phyloP scores from a whole-genome alignment of 2,888 invertebrate genomes.

The Carabus problematicus region DNA sequence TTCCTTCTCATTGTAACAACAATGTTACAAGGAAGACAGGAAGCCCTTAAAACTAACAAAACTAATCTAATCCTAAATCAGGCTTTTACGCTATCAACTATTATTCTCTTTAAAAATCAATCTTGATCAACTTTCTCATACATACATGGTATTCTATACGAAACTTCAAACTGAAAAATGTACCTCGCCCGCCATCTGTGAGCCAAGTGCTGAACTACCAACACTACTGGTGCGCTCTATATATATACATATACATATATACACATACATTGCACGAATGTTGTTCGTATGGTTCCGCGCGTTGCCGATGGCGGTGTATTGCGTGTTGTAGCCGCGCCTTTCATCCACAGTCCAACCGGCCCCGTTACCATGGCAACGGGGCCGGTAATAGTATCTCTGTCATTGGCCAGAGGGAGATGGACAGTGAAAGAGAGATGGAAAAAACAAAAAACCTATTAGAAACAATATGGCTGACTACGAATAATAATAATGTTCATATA shows the following conservation, averaged over 20 bases:
- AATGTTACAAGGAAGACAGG: too few relatives aligned
- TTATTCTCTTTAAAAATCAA: too few relatives aligned
- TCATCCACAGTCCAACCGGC: conserved; percentile 51
- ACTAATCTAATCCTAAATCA: too few relatives aligned
- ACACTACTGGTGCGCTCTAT: conserved; percentile 1
- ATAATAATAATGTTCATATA: conserved; percentile 12
- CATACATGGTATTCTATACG: too few relatives aligned
- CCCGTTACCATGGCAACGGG: conserved; percentile 55
- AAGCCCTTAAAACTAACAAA: too few relatives aligned
- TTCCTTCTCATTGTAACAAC: too few relatives aligned
- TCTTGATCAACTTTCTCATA: too few relatives aligned
- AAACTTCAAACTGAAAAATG: too few relatives aligned
- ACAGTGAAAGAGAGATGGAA: conserved; percentile 14
- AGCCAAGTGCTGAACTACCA: conserved; percentile 8
- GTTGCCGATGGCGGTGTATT: conserved; percentile 11
- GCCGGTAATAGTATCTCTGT: conserved; percentile 55
- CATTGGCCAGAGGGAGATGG: conserved; percentile 51
- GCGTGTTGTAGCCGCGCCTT: conserved; percentile 47
- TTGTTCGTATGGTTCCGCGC: conserved; percentile 15
- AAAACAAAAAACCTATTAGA: conserved; percentile 22
- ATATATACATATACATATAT: too few relatives aligned
- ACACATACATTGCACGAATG: conserved; percentile 15
- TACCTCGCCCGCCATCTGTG: conserved; percentile 32
- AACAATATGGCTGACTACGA: conserved; percentile 37
- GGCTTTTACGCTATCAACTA: too few relatives aligned